A percentile compares a stretch with the other conserved stretches of the same genome.
phyloP scores from a whole-genome alignment of 2,113 vertebrate species.

The Peromyscus maniculatus region DNA sequence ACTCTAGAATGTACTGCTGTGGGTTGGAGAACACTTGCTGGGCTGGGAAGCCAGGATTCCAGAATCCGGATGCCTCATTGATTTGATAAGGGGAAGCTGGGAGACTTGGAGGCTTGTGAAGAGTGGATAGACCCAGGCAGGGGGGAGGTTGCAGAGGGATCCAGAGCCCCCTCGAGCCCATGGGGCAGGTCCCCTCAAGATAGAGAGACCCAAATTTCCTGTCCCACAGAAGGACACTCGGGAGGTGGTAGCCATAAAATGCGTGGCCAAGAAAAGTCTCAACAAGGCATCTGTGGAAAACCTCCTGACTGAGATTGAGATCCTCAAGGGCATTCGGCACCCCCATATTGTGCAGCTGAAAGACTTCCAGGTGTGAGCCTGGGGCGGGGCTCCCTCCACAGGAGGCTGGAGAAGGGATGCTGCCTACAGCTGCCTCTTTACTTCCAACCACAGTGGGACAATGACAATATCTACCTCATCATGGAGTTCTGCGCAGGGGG shows the following conservation, averaged over 20 bases:
- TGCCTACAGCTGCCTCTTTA: neutral
- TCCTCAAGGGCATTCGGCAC: constrained; percentile 95
- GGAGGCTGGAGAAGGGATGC: neutral
- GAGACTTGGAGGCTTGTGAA: neutral
- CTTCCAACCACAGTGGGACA: constrained; percentile 92
- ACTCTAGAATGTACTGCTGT: neutral
- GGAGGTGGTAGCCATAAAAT: constrained; percentile 97
- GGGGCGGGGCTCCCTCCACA: neutral
- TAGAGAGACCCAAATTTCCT: neutral
- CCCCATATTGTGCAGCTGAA: constrained; percentile 97
- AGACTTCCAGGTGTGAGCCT: constrained; percentile 93
- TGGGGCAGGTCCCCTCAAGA: neutral
- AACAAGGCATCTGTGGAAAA: constrained; percentile 96
- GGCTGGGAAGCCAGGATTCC: neutral
- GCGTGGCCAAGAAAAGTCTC: constrained; percentile 95
- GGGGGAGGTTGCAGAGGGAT: neutral
- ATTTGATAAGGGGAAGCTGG: neutral
- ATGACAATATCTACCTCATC: constrained; percentile 97
- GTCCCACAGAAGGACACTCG: constrained; percentile 90
- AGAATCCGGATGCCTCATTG: neutral
- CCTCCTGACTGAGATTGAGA: constrained; percentile 97
- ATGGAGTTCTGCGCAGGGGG: constrained; percentile 98
- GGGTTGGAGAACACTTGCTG: neutral
- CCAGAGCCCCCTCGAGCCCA: neutral
- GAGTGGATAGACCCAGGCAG: neutral